Evolutionary conservation across 2,113 vertebrate genomes (phyloP).

Genomic region (Diadophis punctatus): DNA sequence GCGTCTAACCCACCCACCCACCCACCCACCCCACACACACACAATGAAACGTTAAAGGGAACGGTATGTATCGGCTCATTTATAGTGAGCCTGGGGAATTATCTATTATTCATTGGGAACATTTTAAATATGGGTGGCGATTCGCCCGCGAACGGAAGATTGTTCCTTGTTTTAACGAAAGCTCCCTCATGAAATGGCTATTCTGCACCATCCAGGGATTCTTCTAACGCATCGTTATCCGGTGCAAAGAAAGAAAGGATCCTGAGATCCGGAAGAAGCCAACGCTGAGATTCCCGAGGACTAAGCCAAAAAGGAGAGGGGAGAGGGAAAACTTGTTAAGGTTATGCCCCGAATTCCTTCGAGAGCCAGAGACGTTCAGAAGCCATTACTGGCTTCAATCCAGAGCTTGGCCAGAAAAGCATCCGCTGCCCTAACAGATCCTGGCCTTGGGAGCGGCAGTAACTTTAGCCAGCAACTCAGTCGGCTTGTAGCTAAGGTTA

Average conservation of each 20-base stretch:
- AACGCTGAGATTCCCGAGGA: not conserved
- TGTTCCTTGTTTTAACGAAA: not conserved
- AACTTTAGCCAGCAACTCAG: slow-evolving; percentile 47
- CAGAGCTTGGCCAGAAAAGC: not conserved
- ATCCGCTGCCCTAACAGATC: slow-evolving; percentile 11
- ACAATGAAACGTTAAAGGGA: not conserved
- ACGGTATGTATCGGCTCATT: not conserved
- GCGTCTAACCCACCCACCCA: no score
- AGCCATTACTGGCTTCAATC: not conserved
- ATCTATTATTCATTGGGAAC: not conserved
- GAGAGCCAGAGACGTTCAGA: not conserved
- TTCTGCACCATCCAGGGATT: not conserved
- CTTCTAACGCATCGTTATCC: not conserved
- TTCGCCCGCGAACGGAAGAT: not conserved
- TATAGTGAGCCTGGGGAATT: not conserved
- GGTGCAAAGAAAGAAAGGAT: not conserved
- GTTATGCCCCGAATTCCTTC: not conserved
- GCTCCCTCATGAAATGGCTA: not conserved
- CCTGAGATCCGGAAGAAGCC: not conserved
- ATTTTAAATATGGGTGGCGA: not conserved
- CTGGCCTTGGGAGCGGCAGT: not conserved
- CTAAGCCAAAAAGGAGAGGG: slow-evolving; percentile 39
- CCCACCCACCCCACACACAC: not conserved
- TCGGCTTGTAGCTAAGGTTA: not conserved
- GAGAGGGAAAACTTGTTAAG: not conserved